Conservation (phyloP, 2,888 invertebrate genomes). For the Polydrusus tereticollis region DNA sequence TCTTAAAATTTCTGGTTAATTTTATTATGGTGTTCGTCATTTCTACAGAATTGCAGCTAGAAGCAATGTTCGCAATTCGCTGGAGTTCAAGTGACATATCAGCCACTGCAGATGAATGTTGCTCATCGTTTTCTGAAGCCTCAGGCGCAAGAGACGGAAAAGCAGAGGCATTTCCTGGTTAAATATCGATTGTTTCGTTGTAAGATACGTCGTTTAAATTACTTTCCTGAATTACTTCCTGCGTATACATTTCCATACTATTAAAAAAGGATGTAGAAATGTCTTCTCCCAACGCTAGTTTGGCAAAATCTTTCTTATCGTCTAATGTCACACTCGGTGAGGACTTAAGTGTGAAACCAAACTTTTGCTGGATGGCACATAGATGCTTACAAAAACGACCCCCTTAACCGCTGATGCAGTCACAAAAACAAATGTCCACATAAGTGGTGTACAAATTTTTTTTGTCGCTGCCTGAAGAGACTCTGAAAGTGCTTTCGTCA, state of each 20-base stretch:
- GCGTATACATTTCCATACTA: slow-evolving; percentile 20
- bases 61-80: background rate
- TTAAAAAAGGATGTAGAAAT: slow-evolving; percentile 14
- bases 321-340: slow-evolving; percentile 4
- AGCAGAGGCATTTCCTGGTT: too few relatives aligned
- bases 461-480: background rate
- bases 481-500: background rate
- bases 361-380: slow-evolving; percentile 22
- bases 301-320: slow-evolving; percentile 21
- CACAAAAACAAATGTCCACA: slow-evolving; percentile 17
- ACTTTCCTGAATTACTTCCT: background rate
- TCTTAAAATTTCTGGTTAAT: background rate
- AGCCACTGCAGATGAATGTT: background rate
- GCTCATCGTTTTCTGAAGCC: too few relatives aligned
- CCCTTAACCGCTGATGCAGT: background rate
- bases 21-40: background rate
- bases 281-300: slow-evolving; percentile 7
- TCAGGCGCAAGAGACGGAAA: too few relatives aligned
- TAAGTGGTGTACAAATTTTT: slow-evolving; percentile 1
- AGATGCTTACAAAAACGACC: slow-evolving; percentile 9
- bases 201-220: background rate
- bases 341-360: background rate
- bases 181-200: too few relatives aligned
- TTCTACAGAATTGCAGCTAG: background rate
- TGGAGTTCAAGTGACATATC: background rate